Percentiles rank a stretch among this genome's conserved stretches.
phyloP scores from a whole-genome alignment of 2,113 vertebrate genomes.

The Rhabdomys dilectus region DNA sequence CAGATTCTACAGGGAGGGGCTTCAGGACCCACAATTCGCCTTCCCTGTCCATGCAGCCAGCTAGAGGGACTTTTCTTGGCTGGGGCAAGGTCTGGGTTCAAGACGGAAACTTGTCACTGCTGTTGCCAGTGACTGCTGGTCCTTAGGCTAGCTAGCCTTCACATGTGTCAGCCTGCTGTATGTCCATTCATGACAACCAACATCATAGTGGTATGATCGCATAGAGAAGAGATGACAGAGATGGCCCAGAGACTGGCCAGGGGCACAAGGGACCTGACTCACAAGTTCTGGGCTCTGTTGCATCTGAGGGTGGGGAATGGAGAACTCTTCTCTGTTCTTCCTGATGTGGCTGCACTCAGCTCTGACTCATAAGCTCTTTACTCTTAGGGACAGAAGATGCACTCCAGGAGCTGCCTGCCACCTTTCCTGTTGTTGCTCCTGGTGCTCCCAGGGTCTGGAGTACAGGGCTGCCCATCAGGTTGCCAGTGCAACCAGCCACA shows the following conservation, averaged over 20 bases:
- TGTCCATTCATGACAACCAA: not conserved
- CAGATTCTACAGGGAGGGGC: constrained; percentile 48
- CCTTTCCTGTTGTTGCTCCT: constrained; percentile 71
- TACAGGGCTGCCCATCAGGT: constrained; percentile 82
- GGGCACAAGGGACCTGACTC: constrained; percentile 51
- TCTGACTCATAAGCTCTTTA: constrained; percentile 23
- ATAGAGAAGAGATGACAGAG: not conserved
- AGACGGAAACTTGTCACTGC: not conserved
- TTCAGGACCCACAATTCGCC: not conserved
- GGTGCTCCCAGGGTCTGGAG: constrained; percentile 29
- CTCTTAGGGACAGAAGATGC: constrained; percentile 74
- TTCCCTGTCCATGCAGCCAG: not conserved
- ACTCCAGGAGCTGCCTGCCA: not conserved
- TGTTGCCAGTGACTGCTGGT: not conserved
- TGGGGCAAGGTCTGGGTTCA: not conserved
- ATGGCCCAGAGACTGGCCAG: not conserved
- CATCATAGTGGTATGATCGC: not conserved
- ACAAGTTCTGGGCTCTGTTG: not conserved
- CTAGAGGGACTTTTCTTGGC: not conserved
- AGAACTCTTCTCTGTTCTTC: not conserved
- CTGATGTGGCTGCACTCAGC: not conserved
- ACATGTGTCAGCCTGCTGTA: not conserved
- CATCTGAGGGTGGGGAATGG: not conserved
- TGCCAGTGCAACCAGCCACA: constrained; percentile 88
- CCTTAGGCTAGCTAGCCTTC: not conserved